phyloP scores from a whole-genome alignment of 2,113 vertebrate species.

The Atrichornis clamosus region DNA sequence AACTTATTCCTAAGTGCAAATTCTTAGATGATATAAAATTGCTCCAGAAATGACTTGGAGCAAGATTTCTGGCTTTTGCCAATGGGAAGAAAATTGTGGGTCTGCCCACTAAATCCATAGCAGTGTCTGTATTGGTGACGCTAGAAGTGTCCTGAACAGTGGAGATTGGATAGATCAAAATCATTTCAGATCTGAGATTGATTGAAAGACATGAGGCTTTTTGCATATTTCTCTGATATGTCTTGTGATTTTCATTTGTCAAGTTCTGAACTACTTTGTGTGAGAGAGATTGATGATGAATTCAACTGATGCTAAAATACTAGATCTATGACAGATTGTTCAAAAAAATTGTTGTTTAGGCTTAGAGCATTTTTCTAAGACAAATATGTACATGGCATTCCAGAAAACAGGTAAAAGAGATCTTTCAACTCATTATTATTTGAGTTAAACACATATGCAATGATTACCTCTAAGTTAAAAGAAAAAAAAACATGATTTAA shows the following conservation, averaged over 20 bases:
- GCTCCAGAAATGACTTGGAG: neutral
- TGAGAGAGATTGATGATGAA: neutral
- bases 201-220: neutral
- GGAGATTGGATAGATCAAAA: neutral
- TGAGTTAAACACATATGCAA: neutral
- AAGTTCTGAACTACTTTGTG: neutral
- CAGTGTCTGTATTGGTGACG: neutral
- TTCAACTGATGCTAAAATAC: neutral
- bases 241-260: neutral
- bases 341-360: neutral
- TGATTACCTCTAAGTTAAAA: neutral
- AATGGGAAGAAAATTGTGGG: neutral
- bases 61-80: neutral
- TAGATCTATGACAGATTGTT: neutral
- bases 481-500: neutral
- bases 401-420: neutral
- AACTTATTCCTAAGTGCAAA: constrained; percentile 45
- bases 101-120: neutral
- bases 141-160: neutral
- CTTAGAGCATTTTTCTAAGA: neutral
- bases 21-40: constrained; percentile 26
- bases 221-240: neutral
- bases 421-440: neutral
- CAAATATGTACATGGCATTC: neutral
- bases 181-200: neutral